These are phyloP conservation scores for Platorchestia sp. DNA, from an alignment of 1,140 invertebrate genomes.

Conservation along the genomic window DNA sequence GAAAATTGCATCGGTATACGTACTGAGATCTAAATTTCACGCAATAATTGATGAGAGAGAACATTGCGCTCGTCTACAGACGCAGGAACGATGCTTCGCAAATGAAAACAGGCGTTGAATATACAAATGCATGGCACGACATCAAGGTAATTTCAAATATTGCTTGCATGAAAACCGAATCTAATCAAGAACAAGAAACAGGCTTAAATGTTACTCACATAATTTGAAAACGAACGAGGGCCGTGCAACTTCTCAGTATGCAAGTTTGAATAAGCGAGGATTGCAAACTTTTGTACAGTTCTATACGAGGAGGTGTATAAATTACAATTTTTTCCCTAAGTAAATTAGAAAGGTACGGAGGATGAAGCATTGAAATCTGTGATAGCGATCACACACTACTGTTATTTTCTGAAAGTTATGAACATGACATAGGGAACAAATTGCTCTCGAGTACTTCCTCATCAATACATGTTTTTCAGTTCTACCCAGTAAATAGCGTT, in stretches of 20 bases:
- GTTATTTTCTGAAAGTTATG: no score
- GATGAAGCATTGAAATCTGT: no score
- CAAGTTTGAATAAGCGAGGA: neutral
- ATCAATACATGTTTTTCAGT: no score
- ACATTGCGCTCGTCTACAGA: neutral
- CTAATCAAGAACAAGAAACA: neutral
- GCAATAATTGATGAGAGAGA: neutral
- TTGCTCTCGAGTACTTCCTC: no score
- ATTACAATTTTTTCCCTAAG: neutral
- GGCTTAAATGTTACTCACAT: neutral
- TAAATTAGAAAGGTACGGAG: no score
- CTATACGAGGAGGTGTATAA: neutral
- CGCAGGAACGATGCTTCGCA: neutral
- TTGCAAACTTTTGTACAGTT: neutral
- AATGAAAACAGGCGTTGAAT: neutral
- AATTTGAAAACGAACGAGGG: neutral
- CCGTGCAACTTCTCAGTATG: neutral
- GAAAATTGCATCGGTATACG: neutral
- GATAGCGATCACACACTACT: no score
- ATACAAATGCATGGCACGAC: neutral
- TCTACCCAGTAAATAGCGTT: no score
- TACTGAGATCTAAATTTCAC: neutral
- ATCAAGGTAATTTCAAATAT: neutral
- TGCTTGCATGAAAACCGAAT: neutral
- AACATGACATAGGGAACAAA: no score